A percentile compares a stretch with the other conserved stretches of the same genome.
Conservation (phyloP, 1,140 invertebrate genomes). For the Grapholita molesta region DNA sequence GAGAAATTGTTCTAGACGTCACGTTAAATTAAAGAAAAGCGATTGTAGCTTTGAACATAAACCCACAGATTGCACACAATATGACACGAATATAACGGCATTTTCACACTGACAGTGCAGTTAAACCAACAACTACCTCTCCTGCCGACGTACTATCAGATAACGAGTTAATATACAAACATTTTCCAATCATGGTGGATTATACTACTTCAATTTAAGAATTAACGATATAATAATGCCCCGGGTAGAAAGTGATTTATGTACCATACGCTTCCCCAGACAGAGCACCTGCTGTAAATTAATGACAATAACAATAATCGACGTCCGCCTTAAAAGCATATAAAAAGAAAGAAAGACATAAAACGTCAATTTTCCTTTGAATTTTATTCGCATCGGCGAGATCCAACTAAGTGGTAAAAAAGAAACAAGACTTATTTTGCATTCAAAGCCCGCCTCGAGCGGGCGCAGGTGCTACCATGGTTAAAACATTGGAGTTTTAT, state of each 20-base stretch:
- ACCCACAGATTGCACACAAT: not conserved
- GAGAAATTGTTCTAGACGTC: slow-evolving; percentile 6
- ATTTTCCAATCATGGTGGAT: not conserved
- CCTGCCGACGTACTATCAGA: too few relatives aligned
- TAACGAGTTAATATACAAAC: too few relatives aligned
- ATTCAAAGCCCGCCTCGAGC: slow-evolving; percentile 66
- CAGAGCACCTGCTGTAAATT: slow-evolving; percentile 8
- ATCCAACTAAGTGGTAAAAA: slow-evolving; percentile 69
- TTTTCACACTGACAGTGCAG: too few relatives aligned
- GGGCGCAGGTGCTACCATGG: slow-evolving; percentile 65
- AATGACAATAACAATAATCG: slow-evolving; percentile 26
- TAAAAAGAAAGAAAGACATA: slow-evolving; percentile 46
- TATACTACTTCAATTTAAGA: not conserved
- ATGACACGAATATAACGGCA: not conserved
- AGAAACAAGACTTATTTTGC: slow-evolving; percentile 75
- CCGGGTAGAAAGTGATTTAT: not conserved
- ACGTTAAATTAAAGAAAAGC: not conserved
- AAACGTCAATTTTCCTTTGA: slow-evolving; percentile 59
- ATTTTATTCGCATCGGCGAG: slow-evolving; percentile 59
- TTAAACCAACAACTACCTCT: too few relatives aligned
- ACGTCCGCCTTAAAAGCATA: slow-evolving; percentile 30
- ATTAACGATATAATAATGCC: not conserved
- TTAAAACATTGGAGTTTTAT: slow-evolving; percentile 76
- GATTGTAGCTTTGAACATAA: not conserved
- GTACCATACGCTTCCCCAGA: not conserved